phyloP scores from a whole-genome alignment of 1,140 invertebrate genomes.

The Camponotus vicinus region DNA sequence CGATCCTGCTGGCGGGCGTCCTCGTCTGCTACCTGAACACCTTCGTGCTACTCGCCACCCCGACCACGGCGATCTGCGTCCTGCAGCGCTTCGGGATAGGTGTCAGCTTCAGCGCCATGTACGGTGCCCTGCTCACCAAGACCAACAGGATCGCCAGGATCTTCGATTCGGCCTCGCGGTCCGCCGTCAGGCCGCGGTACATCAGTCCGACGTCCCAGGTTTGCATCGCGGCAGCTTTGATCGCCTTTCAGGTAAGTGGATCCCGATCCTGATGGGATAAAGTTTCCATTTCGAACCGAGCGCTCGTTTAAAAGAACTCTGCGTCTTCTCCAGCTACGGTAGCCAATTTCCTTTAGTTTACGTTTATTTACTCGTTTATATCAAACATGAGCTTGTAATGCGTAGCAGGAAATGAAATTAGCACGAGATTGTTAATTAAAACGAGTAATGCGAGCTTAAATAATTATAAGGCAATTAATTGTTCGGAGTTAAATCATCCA shows the following conservation, averaged over 20 bases:
- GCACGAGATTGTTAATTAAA: too few species aligned
- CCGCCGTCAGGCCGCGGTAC: conserved; percentile 90
- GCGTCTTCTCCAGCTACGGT: too few species aligned
- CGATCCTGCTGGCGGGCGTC: conserved; percentile 90
- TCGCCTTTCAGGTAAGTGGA: conserved; percentile 85
- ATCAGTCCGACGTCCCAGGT: conserved; percentile 93
- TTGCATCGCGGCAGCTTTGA: conserved; percentile 89
- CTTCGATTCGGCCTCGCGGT: conserved; percentile 90
- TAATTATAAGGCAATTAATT: too few species aligned
- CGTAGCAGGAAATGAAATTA: too few species aligned
- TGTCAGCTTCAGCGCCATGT: conserved; percentile 91
- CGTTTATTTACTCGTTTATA: too few species aligned
- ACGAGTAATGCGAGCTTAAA: too few species aligned
- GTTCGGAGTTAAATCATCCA: too few species aligned
- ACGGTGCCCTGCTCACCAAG: conserved; percentile 92
- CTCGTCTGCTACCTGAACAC: conserved; percentile 89
- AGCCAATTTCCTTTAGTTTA: too few species aligned
- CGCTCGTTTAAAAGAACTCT: background rate
- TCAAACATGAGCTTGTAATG: too few species aligned
- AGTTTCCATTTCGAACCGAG: background rate
- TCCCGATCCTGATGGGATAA: background rate
- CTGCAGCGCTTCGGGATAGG: conserved; percentile 90
- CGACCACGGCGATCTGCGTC: conserved; percentile 88
- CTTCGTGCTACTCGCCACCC: conserved; percentile 88
- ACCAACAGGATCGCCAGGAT: conserved; percentile 93